Evolutionary conservation across 2,888 invertebrate species (phyloP).

Genomic region (Netelia fuscicornis): DNA sequence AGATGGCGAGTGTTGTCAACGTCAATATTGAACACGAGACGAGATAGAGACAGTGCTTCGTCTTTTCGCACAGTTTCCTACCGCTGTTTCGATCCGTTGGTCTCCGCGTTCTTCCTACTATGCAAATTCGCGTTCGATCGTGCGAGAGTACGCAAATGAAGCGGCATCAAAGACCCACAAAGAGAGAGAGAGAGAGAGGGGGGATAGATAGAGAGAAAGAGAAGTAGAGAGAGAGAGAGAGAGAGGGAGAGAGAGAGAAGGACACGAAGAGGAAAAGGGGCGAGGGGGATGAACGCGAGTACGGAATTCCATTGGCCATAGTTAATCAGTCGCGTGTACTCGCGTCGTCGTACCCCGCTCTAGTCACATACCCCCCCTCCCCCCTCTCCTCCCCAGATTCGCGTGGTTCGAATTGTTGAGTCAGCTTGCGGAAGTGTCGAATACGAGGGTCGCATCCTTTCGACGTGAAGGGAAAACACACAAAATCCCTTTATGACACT

Average conservation of each 20-base stretch:
- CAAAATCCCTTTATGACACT: background rate
- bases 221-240: constrained; percentile 10
- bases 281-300: constrained; percentile 70
- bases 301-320: constrained; percentile 64
- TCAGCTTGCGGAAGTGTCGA: constrained; percentile 23
- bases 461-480: background rate
- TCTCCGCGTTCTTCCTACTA: background rate
- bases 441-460: constrained; percentile 1
- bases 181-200: background rate
- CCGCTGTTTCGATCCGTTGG: background rate
- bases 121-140: constrained; percentile 32
- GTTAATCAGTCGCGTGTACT: constrained; percentile 59
- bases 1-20: background rate
- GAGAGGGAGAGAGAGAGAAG: constrained; percentile 15
- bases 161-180: constrained; percentile 21
- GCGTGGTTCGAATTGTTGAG: constrained; percentile 40
- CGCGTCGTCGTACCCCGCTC: constrained; percentile 21
- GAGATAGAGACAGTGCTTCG: background rate
- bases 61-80: background rate
- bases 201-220: background rate
- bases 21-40: background rate
- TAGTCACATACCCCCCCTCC: constrained; percentile 11
- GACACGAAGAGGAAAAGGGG: constrained; percentile 19
- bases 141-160: constrained; percentile 35
- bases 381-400: background rate